phyloP scores from a whole-genome alignment of 2,113 vertebrate genomes.

The Ctenodactylus gundi region DNA sequence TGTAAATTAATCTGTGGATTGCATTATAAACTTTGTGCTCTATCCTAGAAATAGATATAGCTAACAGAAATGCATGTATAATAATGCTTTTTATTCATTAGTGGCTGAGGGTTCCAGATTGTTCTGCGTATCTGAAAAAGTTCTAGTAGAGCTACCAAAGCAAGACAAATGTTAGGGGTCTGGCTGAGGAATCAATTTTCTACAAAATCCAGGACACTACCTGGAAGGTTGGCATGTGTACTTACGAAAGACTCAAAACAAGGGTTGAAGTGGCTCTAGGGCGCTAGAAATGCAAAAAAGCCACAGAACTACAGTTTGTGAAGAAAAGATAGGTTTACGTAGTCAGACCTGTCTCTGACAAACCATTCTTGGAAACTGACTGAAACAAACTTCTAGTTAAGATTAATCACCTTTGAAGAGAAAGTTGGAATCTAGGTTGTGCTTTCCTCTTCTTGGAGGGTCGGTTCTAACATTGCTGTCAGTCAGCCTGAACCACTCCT shows the following conservation, averaged over 20 bases:
- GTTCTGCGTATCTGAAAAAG: neutral
- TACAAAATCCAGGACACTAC: neutral
- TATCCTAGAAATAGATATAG: neutral
- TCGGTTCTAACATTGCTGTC: neutral
- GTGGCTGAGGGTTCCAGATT: neutral
- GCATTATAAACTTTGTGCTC: neutral
- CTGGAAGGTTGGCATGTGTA: neutral
- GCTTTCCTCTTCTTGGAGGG: neutral
- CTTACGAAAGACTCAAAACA: neutral
- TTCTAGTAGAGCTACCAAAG: neutral
- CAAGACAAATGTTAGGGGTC: neutral
- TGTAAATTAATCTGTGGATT: neutral
- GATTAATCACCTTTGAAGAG: neutral
- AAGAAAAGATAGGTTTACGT: neutral
- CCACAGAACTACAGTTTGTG: neutral
- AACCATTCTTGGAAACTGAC: neutral
- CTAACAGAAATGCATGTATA: neutral
- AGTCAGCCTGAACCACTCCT: slow-evolving; percentile 38
- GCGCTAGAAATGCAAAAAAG: neutral
- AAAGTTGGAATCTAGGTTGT: neutral
- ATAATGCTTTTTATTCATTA: neutral
- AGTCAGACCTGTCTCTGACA: neutral
- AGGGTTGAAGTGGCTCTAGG: neutral
- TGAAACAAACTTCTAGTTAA: neutral
- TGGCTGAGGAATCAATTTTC: neutral